Conservation (phyloP, 1,140 invertebrate species). For the Plectus sambesii region DNA sequence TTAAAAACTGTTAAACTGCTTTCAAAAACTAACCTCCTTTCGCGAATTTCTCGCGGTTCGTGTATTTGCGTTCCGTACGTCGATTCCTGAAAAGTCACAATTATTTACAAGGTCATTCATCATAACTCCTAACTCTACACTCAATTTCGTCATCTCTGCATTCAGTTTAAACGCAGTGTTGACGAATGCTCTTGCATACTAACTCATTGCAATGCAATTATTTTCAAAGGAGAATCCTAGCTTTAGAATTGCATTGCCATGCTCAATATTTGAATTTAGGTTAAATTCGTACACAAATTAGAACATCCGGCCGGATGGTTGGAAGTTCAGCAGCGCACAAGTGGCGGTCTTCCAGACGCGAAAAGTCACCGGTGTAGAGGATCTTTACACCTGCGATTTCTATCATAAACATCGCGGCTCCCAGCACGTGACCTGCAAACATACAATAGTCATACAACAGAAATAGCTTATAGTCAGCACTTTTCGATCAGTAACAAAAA, state of each 20-base stretch:
- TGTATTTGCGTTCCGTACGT: conserved; percentile 99
- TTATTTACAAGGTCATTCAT: background rate
- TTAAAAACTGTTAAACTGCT: too few species aligned
- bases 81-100: conserved; percentile 61
- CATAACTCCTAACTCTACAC: too few species aligned
- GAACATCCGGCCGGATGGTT: conserved; percentile 80
- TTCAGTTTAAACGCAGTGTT: too few species aligned
- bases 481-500: too few species aligned
- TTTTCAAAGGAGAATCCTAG: conserved; percentile 9
- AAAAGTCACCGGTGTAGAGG: conserved; percentile 96
- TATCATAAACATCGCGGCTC: conserved; percentile 99
- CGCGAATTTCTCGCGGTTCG: conserved; percentile 89
- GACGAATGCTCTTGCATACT: too few species aligned
- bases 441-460: conserved; percentile 19
- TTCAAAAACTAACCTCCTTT: conserved; percentile 57
- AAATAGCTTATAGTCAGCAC: background rate
- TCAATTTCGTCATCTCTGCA: too few species aligned
- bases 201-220: conserved; percentile 10
- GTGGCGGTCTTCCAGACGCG: conserved; percentile 93
- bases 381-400: conserved; percentile 96
- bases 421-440: conserved; percentile 96
- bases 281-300: conserved; percentile 56
- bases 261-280: conserved; percentile 3
- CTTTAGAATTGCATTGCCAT: conserved; percentile 2
- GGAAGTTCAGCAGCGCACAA: conserved; percentile 98